These are phyloP conservation scores for Eristalis pertinax DNA, from an alignment of 2,888 invertebrate species.

Conservation along the genomic window DNA sequence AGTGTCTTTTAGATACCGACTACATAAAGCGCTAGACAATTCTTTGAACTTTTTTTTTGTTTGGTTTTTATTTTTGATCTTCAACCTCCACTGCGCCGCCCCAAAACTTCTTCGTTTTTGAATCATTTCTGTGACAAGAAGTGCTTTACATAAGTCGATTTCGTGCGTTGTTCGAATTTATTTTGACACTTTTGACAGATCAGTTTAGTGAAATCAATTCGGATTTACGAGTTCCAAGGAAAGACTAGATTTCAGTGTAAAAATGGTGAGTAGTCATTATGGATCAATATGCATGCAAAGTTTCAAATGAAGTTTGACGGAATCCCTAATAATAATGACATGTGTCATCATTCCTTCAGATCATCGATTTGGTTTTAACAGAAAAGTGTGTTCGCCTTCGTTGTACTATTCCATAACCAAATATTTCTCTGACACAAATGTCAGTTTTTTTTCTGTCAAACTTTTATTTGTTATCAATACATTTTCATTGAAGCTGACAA, in stretches of 20 bases:
- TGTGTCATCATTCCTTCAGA: not conserved
- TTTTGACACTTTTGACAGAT: not conserved
- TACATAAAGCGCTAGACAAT: not conserved
- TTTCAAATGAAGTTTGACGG: not conserved
- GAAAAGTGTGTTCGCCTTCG: no score
- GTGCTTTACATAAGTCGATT: not conserved
- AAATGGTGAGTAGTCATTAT: conserved; percentile 62
- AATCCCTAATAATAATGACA: not conserved
- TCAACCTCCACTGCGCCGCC: not conserved
- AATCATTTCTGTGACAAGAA: not conserved
- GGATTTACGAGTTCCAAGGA: conserved; percentile 7
- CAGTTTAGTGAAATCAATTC: not conserved
- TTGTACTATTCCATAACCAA: no score
- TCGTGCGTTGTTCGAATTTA: not conserved
- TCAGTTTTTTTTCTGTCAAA: not conserved
- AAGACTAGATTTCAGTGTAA: conserved; percentile 14
- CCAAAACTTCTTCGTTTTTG: not conserved
- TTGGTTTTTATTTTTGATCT: not conserved
- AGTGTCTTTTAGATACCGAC: not conserved
- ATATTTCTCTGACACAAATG: not conserved
- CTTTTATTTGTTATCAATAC: not conserved
- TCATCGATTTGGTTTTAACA: not conserved
- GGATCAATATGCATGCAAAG: not conserved
- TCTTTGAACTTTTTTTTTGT: no score
- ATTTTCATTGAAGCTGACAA: not conserved